These are phyloP conservation scores for Macroglossus sobrinus DNA, from an alignment of 2,113 vertebrate species.

Conservation along the genomic window DNA sequence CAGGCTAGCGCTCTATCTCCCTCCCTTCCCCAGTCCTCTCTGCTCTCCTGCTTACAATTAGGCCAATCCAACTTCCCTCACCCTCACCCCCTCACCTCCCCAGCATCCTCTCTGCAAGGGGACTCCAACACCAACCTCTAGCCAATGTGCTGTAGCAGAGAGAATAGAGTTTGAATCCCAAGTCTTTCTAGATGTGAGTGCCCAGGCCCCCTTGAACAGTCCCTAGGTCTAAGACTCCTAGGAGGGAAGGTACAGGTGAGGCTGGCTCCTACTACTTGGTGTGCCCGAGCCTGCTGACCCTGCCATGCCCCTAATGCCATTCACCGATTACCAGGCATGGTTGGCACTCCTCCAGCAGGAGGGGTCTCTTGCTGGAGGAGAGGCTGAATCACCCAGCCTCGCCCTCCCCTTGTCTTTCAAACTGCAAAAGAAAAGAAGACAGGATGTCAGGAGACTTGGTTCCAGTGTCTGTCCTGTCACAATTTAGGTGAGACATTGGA, in stretches of 20 bases:
- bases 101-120: background rate
- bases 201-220: background rate
- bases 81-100: background rate
- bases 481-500: background rate
- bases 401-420: background rate
- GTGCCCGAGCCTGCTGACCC: background rate
- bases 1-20: background rate
- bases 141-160: background rate
- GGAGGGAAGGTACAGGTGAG: background rate
- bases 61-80: background rate
- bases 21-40: background rate
- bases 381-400: background rate
- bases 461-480: background rate
- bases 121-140: background rate
- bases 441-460: background rate
- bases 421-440: background rate
- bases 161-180: background rate
- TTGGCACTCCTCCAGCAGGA: background rate
- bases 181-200: background rate
- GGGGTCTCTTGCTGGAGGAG: background rate
- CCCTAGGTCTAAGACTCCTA: background rate
- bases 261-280: background rate
- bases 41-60: background rate
- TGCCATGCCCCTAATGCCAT: background rate
- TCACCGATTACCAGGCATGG: background rate